Base-by-base conservation (phyloP, 2,113 vertebrate species). In the Callorhinus ursinus region DNA sequence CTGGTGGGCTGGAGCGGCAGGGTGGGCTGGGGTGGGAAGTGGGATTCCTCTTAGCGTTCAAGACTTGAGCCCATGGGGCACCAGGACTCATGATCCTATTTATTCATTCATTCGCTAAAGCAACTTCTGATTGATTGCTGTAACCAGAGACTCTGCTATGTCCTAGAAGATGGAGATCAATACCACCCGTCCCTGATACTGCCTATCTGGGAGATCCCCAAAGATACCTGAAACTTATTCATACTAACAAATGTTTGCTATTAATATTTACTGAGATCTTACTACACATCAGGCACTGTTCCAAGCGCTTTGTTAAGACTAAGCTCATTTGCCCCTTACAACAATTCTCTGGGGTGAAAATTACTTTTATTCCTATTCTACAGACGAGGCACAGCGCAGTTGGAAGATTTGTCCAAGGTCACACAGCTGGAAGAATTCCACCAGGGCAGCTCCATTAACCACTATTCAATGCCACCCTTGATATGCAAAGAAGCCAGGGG, bases 181-280 rank as follows among this genome's bases (percentile, higher is more conserved):
- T 51, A 59, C 65, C 4, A 5, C 19, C 7, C 1, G 7, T 86
- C 28, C 22, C 65, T 49, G 9, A 49, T 26, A 61, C 3, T 71
- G 13, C 28, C 26, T 84, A 46, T 55, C 13, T 71, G 69, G 55
- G 51, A 85, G 55, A 87, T 55, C 33, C 26, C 19, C 49, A 42
- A 33, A 31, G 51, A 95, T 15, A 89, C 19, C 4, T 80, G 39
- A 63, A 87, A 65, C 33, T 67, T 81, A 92, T 42, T 51, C 31
- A 57, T 13, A 65, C 5, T 76, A 28, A 84, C 8, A 49, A 67
- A 59, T 51, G 16, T 39, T 65, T 15, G 1, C 2, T 67, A 26
- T 31, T 93, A 93, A 53, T 76, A 79, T 86, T 59, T 84, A 90
- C 12, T 51, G 42, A 87, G 67, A 28, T 28, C 28, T 33, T 71